Evolutionary conservation across 2,797 vertebrate genomes (phyloP).

Genomic region (Spinus olivaceus): DNA sequence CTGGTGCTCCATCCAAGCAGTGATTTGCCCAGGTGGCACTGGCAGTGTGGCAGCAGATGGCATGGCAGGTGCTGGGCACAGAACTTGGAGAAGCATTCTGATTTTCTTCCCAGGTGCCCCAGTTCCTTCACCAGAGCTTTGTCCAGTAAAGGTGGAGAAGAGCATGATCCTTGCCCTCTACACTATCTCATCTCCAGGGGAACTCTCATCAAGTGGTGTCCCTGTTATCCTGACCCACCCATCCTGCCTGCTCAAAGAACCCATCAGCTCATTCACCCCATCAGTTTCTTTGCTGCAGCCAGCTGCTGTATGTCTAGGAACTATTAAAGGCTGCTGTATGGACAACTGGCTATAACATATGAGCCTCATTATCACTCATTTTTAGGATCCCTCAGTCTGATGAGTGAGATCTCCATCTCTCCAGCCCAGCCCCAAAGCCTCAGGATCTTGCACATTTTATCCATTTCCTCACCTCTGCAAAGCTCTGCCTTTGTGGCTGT

Average conservation of each 20-base stretch:
- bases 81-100: not conserved
- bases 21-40: conserved; percentile 41
- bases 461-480: not conserved
- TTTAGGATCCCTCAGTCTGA: not conserved
- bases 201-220: not conserved
- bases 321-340: not conserved
- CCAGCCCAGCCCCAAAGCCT: not conserved
- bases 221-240: not conserved
- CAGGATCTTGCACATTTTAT: not conserved
- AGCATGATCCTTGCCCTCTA: not conserved
- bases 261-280: not conserved
- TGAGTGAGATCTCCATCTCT: not conserved
- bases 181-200: not conserved
- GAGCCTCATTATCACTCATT: not conserved
- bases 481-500: not conserved
- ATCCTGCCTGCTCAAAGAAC: not conserved
- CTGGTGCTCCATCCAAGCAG: not conserved
- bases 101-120: not conserved
- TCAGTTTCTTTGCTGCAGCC: not conserved
- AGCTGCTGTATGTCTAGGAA: not conserved
- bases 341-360: not conserved
- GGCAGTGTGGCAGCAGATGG: conserved; percentile 51
- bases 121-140: not conserved
- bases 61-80: conserved; percentile 44
- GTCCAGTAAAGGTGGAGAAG: not conserved